Conservation (phyloP, 2,113 vertebrate species). For the Centropristis striata region DNA sequence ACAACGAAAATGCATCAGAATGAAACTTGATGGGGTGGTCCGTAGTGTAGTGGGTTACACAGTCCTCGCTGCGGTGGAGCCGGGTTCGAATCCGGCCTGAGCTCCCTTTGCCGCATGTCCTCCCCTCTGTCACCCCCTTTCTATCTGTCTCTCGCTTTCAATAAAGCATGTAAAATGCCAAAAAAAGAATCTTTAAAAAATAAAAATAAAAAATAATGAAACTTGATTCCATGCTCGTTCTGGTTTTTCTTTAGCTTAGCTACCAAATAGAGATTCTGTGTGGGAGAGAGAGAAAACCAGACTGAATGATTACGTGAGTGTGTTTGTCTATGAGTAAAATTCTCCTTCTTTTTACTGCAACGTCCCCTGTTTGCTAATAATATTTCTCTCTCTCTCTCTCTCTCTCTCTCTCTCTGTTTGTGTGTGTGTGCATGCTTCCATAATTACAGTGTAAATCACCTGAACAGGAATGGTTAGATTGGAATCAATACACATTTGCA, state of each 20-base stretch:
- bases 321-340: constrained; percentile 14
- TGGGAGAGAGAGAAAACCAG: neutral
- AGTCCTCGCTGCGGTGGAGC: too few relatives aligned
- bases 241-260: neutral
- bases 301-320: neutral
- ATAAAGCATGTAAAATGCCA: too few relatives aligned
- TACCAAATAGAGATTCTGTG: neutral
- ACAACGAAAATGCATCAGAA: too few relatives aligned
- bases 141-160: too few relatives aligned
- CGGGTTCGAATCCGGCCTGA: too few relatives aligned
- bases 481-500: constrained; percentile 29
- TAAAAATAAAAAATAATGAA: too few relatives aligned
- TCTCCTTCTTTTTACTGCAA: constrained; percentile 1
- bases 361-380: neutral
- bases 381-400: constrained; percentile 7
- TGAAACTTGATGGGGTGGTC: neutral
- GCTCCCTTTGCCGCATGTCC: too few relatives aligned
- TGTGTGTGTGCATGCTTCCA: constrained; percentile 27
- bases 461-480: constrained; percentile 2
- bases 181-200: too few relatives aligned
- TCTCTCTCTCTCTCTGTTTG: constrained; percentile 18
- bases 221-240: constrained; percentile 2
- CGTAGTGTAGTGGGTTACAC: too few relatives aligned
- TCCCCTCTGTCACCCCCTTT: too few relatives aligned
- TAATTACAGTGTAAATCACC: constrained; percentile 47